phyloP scores from a whole-genome alignment of 2,113 vertebrate species.

The Pandion haliaetus region DNA sequence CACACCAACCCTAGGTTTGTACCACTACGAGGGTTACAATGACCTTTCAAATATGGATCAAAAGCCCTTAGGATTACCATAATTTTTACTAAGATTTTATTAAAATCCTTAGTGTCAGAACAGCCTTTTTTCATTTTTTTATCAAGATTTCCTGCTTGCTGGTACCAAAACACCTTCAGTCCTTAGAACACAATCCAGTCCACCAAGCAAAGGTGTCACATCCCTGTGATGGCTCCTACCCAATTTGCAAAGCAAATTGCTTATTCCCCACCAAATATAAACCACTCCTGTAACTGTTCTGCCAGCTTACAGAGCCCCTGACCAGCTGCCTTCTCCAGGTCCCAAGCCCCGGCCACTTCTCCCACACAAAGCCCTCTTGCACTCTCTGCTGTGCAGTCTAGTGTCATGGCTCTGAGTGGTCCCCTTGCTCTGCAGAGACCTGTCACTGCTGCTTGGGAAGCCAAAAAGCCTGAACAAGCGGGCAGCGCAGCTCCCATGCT shows the following conservation, averaged over 20 bases:
- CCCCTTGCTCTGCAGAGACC: not conserved
- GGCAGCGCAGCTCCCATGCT: not conserved
- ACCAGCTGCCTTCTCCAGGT: not conserved
- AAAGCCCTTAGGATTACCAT: not conserved
- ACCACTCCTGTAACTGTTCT: not conserved
- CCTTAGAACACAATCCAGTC: not conserved
- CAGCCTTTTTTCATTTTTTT: not conserved
- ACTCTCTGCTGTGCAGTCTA: not conserved
- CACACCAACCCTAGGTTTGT: not conserved
- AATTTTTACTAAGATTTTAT: not conserved
- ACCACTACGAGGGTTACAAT: not conserved
- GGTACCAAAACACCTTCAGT: not conserved
- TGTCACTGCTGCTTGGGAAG: not conserved
- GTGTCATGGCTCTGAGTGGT: not conserved
- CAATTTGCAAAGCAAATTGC: not conserved
- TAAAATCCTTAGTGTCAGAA: not conserved
- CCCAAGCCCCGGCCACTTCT: not conserved
- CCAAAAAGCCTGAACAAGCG: not conserved
- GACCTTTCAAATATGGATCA: not conserved
- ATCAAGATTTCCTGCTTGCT: not conserved
- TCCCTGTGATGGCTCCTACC: not conserved
- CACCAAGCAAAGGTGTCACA: not conserved
- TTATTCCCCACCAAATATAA: not conserved
- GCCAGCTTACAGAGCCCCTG: not conserved
- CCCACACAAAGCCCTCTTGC: not conserved